Evolutionary conservation across 2,888 invertebrate genomes (phyloP).

Genomic region (Subacronicta megacephala): DNA sequence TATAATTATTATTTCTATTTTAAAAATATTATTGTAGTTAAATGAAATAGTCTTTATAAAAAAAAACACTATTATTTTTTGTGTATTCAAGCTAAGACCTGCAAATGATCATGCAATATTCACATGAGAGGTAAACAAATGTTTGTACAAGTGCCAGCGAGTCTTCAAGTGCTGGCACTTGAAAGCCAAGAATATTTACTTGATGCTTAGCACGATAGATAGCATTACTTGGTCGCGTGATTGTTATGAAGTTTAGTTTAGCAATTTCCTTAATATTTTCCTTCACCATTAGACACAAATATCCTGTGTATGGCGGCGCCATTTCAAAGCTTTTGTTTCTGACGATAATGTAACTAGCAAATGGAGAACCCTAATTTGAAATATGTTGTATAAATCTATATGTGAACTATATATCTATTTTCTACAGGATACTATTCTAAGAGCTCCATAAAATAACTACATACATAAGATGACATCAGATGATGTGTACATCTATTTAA

Average conservation of each 20-base stretch:
- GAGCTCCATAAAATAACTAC: slow-evolving; percentile 22
- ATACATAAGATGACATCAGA: slow-evolving; percentile 38
- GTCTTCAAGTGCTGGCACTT: slow-evolving; percentile 22
- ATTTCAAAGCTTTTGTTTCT: slow-evolving; percentile 13
- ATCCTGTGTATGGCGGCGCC: slow-evolving; percentile 1
- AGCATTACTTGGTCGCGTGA: slow-evolving; percentile 25
- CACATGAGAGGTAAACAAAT: slow-evolving; percentile 8
- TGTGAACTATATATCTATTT: slow-evolving; percentile 22
- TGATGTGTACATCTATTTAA: slow-evolving; percentile 6
- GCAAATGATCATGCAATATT: slow-evolving; percentile 17
- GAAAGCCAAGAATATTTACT: slow-evolving; percentile 2
- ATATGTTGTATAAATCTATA: slow-evolving; percentile 32
- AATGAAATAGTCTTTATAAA: too few species aligned
- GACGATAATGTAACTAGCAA: slow-evolving; percentile 7
- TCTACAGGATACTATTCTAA: slow-evolving; percentile 16
- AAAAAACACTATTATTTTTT: too few species aligned
- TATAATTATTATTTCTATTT: too few species aligned
- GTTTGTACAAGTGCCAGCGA: slow-evolving; percentile 33
- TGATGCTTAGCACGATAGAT: slow-evolving; percentile 7
- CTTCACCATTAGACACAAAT: slow-evolving; percentile 33
- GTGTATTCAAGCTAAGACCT: neutral
- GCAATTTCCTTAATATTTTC: slow-evolving; percentile 39
- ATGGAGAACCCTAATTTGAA: slow-evolving; percentile 49
- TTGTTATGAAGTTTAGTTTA: slow-evolving; percentile 1
- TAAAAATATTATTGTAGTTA: too few species aligned